Evolutionary conservation across 2,797 vertebrate genomes (phyloP).

Genomic region (Halcyon chelicuti): DNA sequence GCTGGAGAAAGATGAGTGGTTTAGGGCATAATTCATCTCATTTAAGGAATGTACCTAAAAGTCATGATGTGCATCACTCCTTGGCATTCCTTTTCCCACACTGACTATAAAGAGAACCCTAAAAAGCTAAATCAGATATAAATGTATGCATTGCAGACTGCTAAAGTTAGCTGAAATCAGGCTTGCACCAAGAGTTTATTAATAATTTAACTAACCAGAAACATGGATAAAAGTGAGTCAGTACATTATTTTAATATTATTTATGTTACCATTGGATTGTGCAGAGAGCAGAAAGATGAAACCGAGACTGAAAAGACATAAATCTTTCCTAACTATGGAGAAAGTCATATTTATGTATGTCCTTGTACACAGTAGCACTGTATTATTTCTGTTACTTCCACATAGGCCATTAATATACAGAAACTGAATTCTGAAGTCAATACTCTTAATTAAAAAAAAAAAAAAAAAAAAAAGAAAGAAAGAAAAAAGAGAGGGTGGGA

Average conservation of each 20-base stretch:
- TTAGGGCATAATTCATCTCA: background rate
- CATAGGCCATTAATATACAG: background rate
- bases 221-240: background rate
- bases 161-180: slow-evolving; percentile 16
- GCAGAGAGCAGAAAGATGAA: slow-evolving; percentile 6
- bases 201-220: slow-evolving; percentile 50
- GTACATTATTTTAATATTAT: slow-evolving; percentile 26
- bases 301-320: background rate
- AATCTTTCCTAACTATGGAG: background rate
- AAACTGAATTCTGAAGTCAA: background rate
- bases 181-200: background rate
- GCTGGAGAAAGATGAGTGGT: background rate
- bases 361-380: background rate
- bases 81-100: background rate
- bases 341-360: slow-evolving; percentile 8
- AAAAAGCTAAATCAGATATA: background rate
- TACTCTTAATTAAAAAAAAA: background rate
- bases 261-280: background rate
- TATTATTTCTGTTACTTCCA: slow-evolving; percentile 2
- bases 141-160: background rate
- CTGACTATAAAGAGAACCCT: background rate
- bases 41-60: slow-evolving; percentile 7
- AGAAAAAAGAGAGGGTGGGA: no score
- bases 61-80: background rate
- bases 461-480: no score